Conservation (phyloP, 2,888 invertebrate species). For the Margaritifera margaritifera region DNA sequence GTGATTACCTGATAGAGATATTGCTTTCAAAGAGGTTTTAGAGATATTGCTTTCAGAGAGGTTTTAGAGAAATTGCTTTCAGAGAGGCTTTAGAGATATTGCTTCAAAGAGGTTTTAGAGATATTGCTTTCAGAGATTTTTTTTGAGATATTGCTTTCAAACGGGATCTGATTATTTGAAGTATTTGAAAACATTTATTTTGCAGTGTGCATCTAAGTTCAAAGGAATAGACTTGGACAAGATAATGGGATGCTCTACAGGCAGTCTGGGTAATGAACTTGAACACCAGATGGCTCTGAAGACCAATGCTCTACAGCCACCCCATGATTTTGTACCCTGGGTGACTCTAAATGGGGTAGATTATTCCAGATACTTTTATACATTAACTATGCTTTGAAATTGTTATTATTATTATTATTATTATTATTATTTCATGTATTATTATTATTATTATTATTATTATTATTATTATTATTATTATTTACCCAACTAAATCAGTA, state of each 20-base stretch:
- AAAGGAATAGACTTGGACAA: slow-evolving; percentile 40
- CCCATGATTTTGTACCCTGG: slow-evolving; percentile 70
- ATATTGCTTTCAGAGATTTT: too few species aligned
- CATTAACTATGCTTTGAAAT: neutral
- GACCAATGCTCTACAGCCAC: slow-evolving; percentile 63
- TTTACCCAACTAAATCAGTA: too few species aligned
- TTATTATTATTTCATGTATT: too few species aligned
- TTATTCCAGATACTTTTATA: slow-evolving; percentile 7
- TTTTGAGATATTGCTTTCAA: too few species aligned
- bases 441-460: neutral
- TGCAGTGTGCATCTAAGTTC: slow-evolving; percentile 59
- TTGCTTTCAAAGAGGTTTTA: too few species aligned
- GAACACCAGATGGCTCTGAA: slow-evolving; percentile 68
- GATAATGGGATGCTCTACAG: slow-evolving; percentile 59
- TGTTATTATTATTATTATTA: neutral
- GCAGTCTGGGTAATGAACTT: slow-evolving; percentile 58
- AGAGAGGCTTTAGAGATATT: too few species aligned
- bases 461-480: too few species aligned
- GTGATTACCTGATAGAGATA: too few species aligned
- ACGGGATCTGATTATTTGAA: too few species aligned
- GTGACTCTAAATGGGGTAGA: slow-evolving; percentile 69
- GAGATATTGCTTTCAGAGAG: too few species aligned
- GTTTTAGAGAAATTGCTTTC: too few species aligned
- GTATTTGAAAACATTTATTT: neutral
- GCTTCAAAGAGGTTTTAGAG: too few species aligned